phyloP scores from a whole-genome alignment of 2,113 vertebrate genomes.

The Columbina picui region DNA sequence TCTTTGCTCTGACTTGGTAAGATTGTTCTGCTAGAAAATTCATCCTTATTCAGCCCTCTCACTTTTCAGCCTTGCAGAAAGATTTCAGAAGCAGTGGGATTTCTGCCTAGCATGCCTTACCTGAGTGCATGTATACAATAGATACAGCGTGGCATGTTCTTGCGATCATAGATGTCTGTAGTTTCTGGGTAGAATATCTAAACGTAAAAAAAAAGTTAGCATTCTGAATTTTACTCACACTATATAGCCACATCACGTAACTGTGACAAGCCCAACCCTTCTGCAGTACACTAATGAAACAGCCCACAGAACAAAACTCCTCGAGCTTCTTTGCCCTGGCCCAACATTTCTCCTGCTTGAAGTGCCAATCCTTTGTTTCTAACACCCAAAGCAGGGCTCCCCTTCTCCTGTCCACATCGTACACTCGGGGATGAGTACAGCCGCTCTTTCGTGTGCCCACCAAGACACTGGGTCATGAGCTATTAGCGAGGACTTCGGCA shows the following conservation, averaged over 20 bases:
- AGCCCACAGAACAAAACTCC: background rate
- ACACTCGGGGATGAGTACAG: background rate
- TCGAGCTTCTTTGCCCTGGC: background rate
- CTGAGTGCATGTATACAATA: conserved; percentile 98
- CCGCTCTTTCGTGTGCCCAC: background rate
- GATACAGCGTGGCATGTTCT: conserved; percentile 98
- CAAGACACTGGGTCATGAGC: background rate
- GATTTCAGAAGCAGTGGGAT: background rate
- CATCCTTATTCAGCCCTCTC: background rate
- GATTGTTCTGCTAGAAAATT: background rate
- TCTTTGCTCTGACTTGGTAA: background rate
- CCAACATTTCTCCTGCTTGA: background rate
- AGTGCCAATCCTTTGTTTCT: background rate
- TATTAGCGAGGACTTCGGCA: rapidly evolving
- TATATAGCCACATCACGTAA: background rate
- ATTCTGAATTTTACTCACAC: background rate
- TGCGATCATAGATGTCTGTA: conserved; percentile 97
- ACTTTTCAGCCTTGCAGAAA: background rate
- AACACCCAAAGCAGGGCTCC: background rate
- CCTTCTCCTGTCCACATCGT: background rate
- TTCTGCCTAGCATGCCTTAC: conserved; percentile 67
- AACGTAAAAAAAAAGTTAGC: conserved; percentile 55
- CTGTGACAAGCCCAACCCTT: background rate
- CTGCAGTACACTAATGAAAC: background rate
- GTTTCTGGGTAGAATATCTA: conserved; percentile 99